Conservation (phyloP, 2,113 vertebrate species). For the Rhagologus leucostigma region DNA sequence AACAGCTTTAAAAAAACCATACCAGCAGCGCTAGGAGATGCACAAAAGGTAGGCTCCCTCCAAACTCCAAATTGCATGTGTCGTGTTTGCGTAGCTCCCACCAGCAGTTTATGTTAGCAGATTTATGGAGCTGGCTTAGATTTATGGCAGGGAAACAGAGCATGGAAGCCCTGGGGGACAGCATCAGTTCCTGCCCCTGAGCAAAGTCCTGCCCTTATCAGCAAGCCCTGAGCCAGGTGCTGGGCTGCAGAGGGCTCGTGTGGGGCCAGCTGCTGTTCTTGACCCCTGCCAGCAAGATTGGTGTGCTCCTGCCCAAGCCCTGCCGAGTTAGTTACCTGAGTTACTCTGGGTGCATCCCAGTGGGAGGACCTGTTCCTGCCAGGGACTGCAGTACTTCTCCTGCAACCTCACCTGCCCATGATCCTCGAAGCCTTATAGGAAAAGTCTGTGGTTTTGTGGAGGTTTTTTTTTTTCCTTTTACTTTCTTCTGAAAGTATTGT, state of each 20-base stretch:
- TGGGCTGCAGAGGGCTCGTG: not conserved
- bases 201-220: slow-evolving; percentile 31
- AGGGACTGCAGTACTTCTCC: not conserved
- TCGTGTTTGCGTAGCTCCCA: not conserved
- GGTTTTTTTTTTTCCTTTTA: not conserved
- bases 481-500: not conserved
- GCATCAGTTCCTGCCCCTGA: not conserved
- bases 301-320: not conserved
- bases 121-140: slow-evolving; percentile 2
- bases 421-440: not conserved
- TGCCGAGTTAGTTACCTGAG: not conserved
- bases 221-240: not conserved
- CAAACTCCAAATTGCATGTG: not conserved
- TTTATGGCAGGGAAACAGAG: not conserved
- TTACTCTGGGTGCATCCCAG: too few relatives aligned
- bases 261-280: not conserved
- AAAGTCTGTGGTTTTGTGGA: not conserved
- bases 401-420: not conserved
- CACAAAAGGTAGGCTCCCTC: not conserved
- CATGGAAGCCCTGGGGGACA: not conserved
- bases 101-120: not conserved
- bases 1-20: not conserved
- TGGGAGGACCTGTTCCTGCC: fast-evolving
- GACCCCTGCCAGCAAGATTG: not conserved
- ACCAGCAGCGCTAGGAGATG: not conserved